Percentiles rank a stretch among this genome's conserved stretches.
Conservation (phyloP, 2,888 invertebrate species). For the Lucinisca nassula region DNA sequence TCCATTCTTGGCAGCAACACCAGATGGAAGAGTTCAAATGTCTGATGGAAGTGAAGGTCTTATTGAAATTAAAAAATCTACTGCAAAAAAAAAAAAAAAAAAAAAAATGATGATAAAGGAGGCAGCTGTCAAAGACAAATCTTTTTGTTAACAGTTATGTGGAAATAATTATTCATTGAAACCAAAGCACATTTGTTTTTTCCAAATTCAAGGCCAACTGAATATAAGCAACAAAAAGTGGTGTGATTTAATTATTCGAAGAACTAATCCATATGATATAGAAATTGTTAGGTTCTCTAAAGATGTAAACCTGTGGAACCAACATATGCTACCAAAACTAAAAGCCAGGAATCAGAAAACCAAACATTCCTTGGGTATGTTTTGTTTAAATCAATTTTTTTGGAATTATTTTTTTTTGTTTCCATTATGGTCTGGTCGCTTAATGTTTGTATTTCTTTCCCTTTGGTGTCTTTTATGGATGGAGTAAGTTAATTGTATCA, state of each 20-base stretch:
- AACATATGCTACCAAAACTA: background rate
- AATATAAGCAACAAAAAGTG: background rate
- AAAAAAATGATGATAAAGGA: background rate
- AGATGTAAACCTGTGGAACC: background rate
- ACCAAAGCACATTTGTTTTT: background rate
- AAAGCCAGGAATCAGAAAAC: too few species aligned
- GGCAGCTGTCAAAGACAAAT: background rate
- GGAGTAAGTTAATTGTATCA: too few species aligned
- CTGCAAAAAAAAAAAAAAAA: background rate
- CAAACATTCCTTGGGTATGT: too few species aligned
- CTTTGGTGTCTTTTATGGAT: too few species aligned
- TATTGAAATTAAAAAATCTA: background rate
- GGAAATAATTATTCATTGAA: background rate
- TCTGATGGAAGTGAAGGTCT: background rate
- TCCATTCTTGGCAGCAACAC: background rate
- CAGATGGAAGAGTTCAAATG: background rate
- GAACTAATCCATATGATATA: background rate
- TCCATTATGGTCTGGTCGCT: too few species aligned
- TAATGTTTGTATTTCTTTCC: too few species aligned
- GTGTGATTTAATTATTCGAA: background rate
- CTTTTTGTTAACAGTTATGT: background rate
- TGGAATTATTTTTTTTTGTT: too few species aligned
- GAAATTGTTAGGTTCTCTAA: background rate
- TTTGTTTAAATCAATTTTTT: too few species aligned
- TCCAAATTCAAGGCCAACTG: background rate